These are phyloP conservation scores for Athalia circularis DNA, from an alignment of 2,888 invertebrate species.

Conservation along the genomic window DNA sequence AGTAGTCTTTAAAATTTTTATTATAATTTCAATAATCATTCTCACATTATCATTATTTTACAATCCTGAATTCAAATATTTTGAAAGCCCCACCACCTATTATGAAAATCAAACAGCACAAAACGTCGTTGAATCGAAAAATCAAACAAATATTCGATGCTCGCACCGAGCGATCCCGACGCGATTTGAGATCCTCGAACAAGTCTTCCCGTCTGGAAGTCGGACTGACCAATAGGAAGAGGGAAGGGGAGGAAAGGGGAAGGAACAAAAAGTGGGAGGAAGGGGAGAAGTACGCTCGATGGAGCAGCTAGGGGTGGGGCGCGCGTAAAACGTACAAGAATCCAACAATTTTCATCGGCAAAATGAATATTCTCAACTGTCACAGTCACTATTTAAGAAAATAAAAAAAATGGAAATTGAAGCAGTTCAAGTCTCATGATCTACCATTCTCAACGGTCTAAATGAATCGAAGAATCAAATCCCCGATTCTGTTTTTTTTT, in stretches of 20 bases:
- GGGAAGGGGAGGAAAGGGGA: background rate
- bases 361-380: background rate
- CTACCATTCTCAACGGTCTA: too few species aligned
- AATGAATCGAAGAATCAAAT: too few species aligned
- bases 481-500: too few species aligned
- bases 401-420: background rate
- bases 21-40: too few species aligned
- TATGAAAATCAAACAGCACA: background rate
- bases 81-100: too few species aligned
- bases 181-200: constrained; percentile 9
- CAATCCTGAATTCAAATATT: too few species aligned
- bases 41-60: too few species aligned
- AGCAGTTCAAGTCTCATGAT: too few species aligned
- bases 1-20: too few species aligned
- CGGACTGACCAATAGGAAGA: constrained; percentile 5
- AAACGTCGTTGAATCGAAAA: background rate
- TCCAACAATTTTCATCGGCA: background rate
- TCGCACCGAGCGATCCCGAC: constrained; percentile 7
- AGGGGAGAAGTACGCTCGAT: background rate
- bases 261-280: background rate
- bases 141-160: constrained; percentile 7
- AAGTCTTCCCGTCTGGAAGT: background rate
- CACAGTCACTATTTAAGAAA: background rate
- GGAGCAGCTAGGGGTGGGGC: constrained; percentile 25
- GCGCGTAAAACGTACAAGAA: constrained; percentile 15